phyloP scores from a whole-genome alignment of 2,113 vertebrate genomes.

The Aviceda subcristata region DNA sequence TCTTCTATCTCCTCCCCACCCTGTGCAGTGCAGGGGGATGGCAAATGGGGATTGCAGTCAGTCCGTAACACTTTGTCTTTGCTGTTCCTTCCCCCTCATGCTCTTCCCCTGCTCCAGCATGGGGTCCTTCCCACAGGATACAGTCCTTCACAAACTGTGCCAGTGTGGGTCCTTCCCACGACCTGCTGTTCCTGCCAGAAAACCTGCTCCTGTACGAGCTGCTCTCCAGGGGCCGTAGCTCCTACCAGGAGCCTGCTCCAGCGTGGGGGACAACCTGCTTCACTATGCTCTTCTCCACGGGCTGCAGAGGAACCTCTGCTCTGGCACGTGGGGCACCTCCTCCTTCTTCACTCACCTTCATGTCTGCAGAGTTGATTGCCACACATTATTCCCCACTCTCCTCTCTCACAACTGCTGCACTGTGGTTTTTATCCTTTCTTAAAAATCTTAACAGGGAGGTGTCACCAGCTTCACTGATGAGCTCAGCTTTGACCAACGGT shows the following conservation, averaged over 20 bases:
- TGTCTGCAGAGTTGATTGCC: neutral
- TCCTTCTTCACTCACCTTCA: neutral
- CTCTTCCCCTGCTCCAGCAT: neutral
- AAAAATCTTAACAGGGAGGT: neutral
- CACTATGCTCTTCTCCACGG: neutral
- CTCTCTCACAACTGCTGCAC: neutral
- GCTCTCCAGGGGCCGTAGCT: neutral
- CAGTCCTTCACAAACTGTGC: neutral
- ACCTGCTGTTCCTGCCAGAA: neutral
- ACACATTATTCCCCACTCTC: neutral
- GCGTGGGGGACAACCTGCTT: neutral
- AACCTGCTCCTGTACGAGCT: neutral
- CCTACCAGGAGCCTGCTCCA: neutral
- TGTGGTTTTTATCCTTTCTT: neutral
- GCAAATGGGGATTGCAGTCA: neutral
- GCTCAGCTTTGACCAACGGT: neutral
- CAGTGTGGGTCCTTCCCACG: neutral
- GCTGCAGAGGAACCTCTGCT: neutral
- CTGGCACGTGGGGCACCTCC: neutral
- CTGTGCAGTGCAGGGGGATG: rapidly evolving
- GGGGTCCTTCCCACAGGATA: neutral
- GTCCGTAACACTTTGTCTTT: neutral
- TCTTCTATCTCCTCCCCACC: neutral
- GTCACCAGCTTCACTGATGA: neutral
- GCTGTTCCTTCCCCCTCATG: neutral